Evolutionary conservation across 2,113 vertebrate genomes (phyloP).

Genomic region (Taxidea taxus): DNA sequence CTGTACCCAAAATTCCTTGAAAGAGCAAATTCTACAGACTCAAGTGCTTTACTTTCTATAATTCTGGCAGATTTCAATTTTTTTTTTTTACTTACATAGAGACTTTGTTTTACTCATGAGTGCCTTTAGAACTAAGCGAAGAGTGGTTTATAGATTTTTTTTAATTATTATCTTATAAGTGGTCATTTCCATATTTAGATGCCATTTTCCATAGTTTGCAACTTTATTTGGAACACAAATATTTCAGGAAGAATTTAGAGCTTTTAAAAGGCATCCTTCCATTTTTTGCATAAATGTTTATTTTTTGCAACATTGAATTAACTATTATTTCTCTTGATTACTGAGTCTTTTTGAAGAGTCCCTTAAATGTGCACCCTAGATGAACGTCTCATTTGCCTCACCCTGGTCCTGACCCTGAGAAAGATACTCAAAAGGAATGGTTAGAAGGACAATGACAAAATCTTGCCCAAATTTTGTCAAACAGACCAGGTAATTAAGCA

Average conservation of each 20-base stretch:
- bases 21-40: neutral
- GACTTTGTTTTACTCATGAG: rapidly evolving
- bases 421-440: neutral
- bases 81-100: neutral
- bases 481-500: neutral
- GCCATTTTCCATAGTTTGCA: neutral
- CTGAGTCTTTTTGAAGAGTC: neutral
- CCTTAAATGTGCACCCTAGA: neutral
- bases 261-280: neutral
- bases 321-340: neutral
- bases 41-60: neutral
- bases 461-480: neutral
- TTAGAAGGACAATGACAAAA: neutral
- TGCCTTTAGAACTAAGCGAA: neutral
- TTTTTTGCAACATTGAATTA: neutral
- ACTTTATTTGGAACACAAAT: neutral
- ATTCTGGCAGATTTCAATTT: neutral
- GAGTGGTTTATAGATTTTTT: neutral
- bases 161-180: neutral
- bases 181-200: neutral
- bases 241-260: neutral
- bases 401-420: neutral
- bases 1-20: neutral
- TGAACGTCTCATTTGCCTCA: neutral
- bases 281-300: neutral